Evolutionary conservation across 1,140 invertebrate genomes (phyloP).

Genomic region (Drosophila rhopaloa): DNA sequence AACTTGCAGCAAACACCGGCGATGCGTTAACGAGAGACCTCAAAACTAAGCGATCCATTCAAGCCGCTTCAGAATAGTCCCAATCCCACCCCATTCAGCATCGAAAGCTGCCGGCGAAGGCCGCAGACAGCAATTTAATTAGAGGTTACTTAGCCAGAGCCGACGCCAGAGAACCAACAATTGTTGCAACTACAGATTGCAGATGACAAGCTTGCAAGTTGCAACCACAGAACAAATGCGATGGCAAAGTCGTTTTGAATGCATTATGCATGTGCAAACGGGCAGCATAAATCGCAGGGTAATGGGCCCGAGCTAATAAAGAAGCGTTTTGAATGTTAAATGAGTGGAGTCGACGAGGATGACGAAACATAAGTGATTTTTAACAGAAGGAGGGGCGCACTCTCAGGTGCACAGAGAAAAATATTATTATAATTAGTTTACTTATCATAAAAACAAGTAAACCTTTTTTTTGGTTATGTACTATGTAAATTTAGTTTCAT

Average conservation of each 20-base stretch:
- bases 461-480: neutral
- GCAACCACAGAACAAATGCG: constrained; percentile 38
- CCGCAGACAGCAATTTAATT: constrained; percentile 46
- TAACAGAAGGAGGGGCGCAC: constrained; percentile 23
- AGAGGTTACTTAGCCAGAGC: constrained; percentile 44
- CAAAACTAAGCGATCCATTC: constrained; percentile 47
- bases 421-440: constrained; percentile 1
- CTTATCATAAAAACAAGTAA: neutral
- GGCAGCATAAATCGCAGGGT: constrained; percentile 62
- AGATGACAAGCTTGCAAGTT: constrained; percentile 6
- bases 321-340: constrained; percentile 75
- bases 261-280: constrained; percentile 62
- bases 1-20: constrained; percentile 22
- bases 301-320: constrained; percentile 52
- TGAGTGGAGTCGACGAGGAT: constrained; percentile 46
- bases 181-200: constrained; percentile 18
- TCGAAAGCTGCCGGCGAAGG: constrained; percentile 40
- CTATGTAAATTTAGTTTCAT: too few species aligned
- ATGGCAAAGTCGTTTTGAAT: constrained; percentile 33
- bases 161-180: constrained; percentile 16
- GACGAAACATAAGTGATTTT: constrained; percentile 53
- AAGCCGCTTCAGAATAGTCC: constrained; percentile 21
- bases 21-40: constrained; percentile 39
- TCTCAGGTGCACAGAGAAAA: constrained; percentile 8
- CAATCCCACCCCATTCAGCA: constrained; percentile 24